Evolutionary conservation across 2,888 invertebrate genomes (phyloP).

Genomic region (Ochropleura leucogaster): DNA sequence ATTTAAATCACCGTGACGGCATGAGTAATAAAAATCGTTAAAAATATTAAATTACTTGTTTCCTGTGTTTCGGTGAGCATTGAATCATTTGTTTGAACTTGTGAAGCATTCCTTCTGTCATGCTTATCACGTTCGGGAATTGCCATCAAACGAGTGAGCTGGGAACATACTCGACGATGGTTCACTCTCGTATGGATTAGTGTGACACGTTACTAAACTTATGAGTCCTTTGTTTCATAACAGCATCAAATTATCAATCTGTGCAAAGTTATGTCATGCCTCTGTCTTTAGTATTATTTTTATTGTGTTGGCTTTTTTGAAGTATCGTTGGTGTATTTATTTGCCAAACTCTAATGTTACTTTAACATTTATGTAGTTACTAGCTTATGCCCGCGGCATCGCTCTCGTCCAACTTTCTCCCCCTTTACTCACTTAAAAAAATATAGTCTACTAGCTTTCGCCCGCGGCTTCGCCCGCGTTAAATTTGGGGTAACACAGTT

Average conservation of each 20-base stretch:
- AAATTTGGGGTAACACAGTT: too few species aligned
- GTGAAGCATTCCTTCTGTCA: slow-evolving; percentile 10
- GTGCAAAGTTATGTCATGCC: neutral
- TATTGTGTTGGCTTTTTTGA: neutral
- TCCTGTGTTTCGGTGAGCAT: slow-evolving; percentile 38
- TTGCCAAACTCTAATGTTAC: neutral
- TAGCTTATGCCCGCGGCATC: too few species aligned
- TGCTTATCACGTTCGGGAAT: slow-evolving; percentile 24
- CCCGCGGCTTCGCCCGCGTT: too few species aligned
- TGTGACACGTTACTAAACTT: neutral
- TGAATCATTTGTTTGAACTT: slow-evolving; percentile 37
- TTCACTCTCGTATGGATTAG: neutral
- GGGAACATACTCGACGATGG: slow-evolving; percentile 14
- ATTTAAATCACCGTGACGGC: slow-evolving; percentile 29
- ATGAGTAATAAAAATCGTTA: slow-evolving; percentile 49
- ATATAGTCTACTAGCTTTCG: too few species aligned
- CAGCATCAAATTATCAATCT: neutral
- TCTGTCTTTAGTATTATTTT: neutral
- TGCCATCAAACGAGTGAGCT: slow-evolving; percentile 5
- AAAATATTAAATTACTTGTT: slow-evolving; percentile 41
- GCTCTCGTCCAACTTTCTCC: too few species aligned
- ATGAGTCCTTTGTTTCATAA: neutral
- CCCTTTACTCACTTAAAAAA: too few species aligned
- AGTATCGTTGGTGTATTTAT: neutral
- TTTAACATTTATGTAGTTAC: neutral